These are phyloP conservation scores for Solenopsis fugax DNA, from an alignment of 1,140 invertebrate species.

Conservation along the genomic window DNA sequence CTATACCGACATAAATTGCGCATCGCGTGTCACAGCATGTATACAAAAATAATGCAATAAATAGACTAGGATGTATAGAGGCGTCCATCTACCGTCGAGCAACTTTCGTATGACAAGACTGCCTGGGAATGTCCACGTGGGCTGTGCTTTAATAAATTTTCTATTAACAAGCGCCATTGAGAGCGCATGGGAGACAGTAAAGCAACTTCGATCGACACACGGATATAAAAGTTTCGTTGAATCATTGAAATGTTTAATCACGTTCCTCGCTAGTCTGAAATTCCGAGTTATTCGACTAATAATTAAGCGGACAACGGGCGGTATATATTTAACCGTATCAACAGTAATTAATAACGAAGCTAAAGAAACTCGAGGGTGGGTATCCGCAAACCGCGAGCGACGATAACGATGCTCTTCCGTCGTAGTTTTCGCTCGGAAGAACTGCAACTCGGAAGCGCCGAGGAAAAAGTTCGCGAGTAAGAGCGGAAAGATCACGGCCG, in stretches of 20 bases:
- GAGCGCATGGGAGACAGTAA: conserved; percentile 21
- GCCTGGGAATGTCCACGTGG: conserved; percentile 35
- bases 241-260: conserved; percentile 23
- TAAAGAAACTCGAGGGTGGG: not conserved
- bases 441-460: not conserved
- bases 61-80: conserved; percentile 4
- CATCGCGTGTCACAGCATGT: not conserved
- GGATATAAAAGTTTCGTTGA: conserved; percentile 12
- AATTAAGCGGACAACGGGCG: conserved; percentile 31
- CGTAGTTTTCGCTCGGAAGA: conserved; percentile 28
- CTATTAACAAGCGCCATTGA: conserved; percentile 35
- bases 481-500: conserved; percentile 38
- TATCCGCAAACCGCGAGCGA: conserved; percentile 33
- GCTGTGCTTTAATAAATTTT: conserved; percentile 38
- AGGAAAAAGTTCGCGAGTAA: conserved; percentile 39
- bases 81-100: not conserved
- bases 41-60: conserved; percentile 15
- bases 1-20: not conserved
- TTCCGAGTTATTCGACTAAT: not conserved
- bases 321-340: conserved; percentile 35
- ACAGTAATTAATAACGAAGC: conserved; percentile 37
- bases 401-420: conserved; percentile 18
- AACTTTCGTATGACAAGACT: conserved; percentile 21
- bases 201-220: conserved; percentile 20
- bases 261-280: not conserved